Evolutionary conservation across 2,888 invertebrate genomes (phyloP).

Genomic region (Heterodera filipjevi): DNA sequence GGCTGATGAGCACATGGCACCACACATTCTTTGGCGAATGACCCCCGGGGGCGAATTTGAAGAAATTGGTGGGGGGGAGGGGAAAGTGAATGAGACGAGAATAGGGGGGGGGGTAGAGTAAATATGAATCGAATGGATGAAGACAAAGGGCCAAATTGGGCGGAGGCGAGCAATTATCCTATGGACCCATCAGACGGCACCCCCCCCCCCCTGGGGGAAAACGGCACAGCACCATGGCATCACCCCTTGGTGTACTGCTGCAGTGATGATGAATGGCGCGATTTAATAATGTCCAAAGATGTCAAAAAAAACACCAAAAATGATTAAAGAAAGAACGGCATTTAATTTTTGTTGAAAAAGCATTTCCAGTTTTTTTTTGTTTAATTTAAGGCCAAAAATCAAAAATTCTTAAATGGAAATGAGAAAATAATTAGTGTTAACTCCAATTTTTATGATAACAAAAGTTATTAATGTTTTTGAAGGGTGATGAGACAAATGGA

Average conservation of each 20-base stretch:
- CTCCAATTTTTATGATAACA: neutral
- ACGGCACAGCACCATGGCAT: too few relatives aligned
- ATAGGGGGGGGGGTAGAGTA: neutral
- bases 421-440: neutral
- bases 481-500: neutral
- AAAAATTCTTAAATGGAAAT: neutral
- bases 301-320: too few relatives aligned
- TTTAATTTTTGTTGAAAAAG: too few relatives aligned
- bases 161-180: conserved; percentile 1
- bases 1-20: neutral
- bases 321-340: too few relatives aligned
- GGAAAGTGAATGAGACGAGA: neutral
- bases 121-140: neutral
- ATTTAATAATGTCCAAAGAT: too few relatives aligned
- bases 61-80: neutral
- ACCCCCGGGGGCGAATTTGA: neutral
- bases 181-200: neutral
- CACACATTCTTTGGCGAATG: neutral
- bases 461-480: neutral
- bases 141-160: neutral
- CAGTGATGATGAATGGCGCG: too few relatives aligned
- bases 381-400: neutral
- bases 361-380: too few relatives aligned
- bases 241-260: too few relatives aligned
- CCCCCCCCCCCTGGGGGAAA: neutral